Evolutionary conservation across 2,797 vertebrate species (phyloP).

Genomic region (Sarcophilus harrisii): DNA sequence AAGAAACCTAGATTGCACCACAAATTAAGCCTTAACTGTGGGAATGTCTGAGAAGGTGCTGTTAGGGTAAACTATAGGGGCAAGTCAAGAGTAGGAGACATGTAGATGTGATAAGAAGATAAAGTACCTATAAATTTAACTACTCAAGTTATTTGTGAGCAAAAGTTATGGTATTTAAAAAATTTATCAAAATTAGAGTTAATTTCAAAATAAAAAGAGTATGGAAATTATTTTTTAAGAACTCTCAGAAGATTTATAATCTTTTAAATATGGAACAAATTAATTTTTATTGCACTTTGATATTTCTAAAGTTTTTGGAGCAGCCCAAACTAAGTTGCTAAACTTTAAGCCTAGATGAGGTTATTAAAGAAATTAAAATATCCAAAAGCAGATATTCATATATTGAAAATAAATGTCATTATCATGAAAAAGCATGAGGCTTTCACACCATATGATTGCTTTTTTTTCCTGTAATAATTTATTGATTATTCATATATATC

Average conservation of each 20-base stretch:
- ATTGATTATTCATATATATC: constrained; percentile 52
- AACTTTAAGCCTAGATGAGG: constrained; percentile 50
- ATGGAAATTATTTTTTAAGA: not conserved
- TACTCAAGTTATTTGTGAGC: not conserved
- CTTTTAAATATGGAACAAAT: constrained; percentile 50
- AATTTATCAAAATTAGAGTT: not conserved
- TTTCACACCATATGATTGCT: constrained; percentile 24
- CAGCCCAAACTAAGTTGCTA: constrained; percentile 16
- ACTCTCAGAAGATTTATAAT: not conserved
- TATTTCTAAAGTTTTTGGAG: constrained; percentile 24
- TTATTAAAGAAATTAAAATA: constrained; percentile 66
- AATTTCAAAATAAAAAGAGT: constrained; percentile 23
- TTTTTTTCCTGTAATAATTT: constrained; percentile 32
- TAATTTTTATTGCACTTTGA: constrained; percentile 37
- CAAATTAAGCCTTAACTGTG: not conserved
- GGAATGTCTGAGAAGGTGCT: not conserved
- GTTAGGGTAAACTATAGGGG: not conserved
- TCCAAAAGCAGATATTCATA: constrained; percentile 41
- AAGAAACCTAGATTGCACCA: not conserved
- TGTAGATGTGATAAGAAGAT: not conserved
- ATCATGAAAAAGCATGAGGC: constrained; percentile 53
- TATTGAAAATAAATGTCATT: constrained; percentile 64
- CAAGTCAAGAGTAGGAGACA: not conserved
- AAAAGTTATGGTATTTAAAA: not conserved
- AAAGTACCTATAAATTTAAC: not conserved